Evolutionary conservation across 2,797 vertebrate species (phyloP).

Genomic region (Hirundo rustica): DNA sequence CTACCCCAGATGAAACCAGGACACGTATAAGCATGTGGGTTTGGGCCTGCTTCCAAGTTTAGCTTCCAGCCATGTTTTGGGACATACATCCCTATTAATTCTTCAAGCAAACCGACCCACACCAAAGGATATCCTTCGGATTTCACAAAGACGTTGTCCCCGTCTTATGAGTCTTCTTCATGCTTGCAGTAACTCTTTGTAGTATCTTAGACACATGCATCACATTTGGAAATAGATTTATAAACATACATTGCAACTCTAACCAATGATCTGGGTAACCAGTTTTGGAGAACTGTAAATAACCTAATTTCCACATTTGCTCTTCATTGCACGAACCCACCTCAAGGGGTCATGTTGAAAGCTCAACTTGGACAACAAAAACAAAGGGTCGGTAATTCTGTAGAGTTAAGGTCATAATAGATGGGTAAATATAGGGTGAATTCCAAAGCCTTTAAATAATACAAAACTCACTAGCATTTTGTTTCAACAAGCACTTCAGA

Average conservation of each 20-base stretch:
- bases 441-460: neutral
- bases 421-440: neutral
- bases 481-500: neutral
- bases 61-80: neutral
- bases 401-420: neutral
- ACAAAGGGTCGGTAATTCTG: neutral
- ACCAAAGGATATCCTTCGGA: neutral
- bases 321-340: neutral
- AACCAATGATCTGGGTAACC: neutral
- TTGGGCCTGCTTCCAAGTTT: neutral
- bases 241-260: neutral
- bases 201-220: neutral
- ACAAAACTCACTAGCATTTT: neutral
- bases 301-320: neutral
- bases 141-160: neutral
- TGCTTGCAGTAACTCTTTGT: neutral
- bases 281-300: neutral
- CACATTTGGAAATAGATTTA: neutral
- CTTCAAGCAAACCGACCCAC: neutral
- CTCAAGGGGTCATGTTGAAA: neutral
- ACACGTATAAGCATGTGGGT: neutral
- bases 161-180: neutral
- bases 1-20: neutral
- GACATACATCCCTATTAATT: neutral
- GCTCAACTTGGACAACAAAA: neutral